Base-by-base conservation (phyloP, 2,888 invertebrate genomes). In the Hesperia comma region DNA sequence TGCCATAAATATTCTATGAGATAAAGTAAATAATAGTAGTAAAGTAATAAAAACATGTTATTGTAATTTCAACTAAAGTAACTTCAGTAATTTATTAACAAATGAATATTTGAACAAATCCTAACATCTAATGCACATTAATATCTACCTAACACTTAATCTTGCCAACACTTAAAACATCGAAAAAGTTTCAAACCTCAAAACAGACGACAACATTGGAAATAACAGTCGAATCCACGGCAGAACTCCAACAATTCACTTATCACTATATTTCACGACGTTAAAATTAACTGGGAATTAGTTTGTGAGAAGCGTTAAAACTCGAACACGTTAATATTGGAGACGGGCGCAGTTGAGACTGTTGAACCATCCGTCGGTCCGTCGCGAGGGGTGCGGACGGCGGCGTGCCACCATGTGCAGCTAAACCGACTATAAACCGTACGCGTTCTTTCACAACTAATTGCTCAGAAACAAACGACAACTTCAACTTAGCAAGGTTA, bases 291-390 rank as follows among this genome's bases (percentile, higher is more conserved):
- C 61, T 61, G 56, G 19, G 41, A 51, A 51, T 67, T 56, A 61
- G 61, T 67, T 63, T 43, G 55, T 15, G 33, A 21, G 54, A 17
- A 19, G 61, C 61, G 49, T 21, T 43, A 6, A 26, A 63, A 66
- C 53, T 21, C 60, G 41, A 72, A 81, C 82, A 81, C 90, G 89
- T 87, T 85, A 76, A 78, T 76, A 78, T 76, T 74, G 79, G 77
- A 77, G 78, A 79, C 82, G 75, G 79, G 79, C 84, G 79, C 86
- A 85, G 80, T 82, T 83, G 84, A 74, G 76, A 90, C 91, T 88
- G 83, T 79, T 76, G 75, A 85, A 84, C 79, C 81, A 82, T 77
- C n/a, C n/a, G n/a, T n/a, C n/a, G n/a, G n/a, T 77, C 74, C 75
- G 79, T 81, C 81, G 78, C 79, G 79, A 84, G 84, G 85, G 84